phyloP scores from a whole-genome alignment of 2,113 vertebrate genomes.

The Nibea coibor region DNA sequence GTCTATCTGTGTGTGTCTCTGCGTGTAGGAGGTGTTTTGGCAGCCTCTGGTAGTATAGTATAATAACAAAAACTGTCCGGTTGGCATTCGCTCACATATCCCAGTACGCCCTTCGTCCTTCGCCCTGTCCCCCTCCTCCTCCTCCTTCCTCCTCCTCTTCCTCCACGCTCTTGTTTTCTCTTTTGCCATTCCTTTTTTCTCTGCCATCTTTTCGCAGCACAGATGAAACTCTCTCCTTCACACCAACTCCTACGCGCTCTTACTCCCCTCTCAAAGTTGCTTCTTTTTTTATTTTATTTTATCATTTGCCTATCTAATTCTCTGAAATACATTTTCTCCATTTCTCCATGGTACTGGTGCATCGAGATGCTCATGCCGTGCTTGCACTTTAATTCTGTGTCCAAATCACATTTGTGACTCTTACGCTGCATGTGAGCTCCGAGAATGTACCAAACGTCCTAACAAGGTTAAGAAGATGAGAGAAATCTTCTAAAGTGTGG shows the following conservation, averaged over 20 bases:
- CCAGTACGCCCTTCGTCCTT: constrained; percentile 62
- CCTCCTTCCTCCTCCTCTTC: constrained; percentile 39
- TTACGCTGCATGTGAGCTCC: constrained; percentile 31
- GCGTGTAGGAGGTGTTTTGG: constrained; percentile 71
- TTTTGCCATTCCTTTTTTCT: constrained; percentile 45
- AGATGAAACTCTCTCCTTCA: constrained; percentile 73
- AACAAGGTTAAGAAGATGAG: constrained; percentile 54
- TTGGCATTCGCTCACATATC: constrained; percentile 68
- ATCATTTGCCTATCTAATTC: constrained; percentile 47
- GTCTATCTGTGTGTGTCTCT: constrained; percentile 35
- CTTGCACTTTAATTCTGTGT: constrained; percentile 53
- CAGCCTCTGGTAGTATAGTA: constrained; percentile 56
- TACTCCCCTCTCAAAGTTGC: constrained; percentile 32
- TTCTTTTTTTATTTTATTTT: constrained; percentile 33
- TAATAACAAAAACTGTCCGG: constrained; percentile 73
- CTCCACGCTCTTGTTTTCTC: constrained; percentile 43
- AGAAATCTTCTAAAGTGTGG: neutral
- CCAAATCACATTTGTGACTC: constrained; percentile 60
- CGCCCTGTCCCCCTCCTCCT: constrained; percentile 27
- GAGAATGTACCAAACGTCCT: constrained; percentile 41
- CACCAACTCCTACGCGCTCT: constrained; percentile 68
- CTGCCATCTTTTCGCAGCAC: constrained; percentile 71
- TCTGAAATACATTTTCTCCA: constrained; percentile 40
- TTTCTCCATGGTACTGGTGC: constrained; percentile 14
- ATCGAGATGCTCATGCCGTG: constrained; percentile 29